Evolutionary conservation across 2,113 vertebrate species (phyloP), one percentile per base, ranked within the genome.

Genomic region (Sorex araneus): DNA sequence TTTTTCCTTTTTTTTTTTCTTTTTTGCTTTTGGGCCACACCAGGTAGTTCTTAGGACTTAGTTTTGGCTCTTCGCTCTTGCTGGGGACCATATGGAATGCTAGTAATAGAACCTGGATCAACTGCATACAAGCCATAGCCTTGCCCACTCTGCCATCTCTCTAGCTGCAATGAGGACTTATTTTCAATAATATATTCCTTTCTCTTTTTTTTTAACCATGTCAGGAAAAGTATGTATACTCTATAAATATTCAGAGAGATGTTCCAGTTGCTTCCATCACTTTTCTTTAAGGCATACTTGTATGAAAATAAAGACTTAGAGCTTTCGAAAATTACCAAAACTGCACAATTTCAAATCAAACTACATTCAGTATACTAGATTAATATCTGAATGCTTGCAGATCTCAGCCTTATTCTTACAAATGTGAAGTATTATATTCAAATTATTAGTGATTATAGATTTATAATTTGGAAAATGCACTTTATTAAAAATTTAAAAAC

Each of bases 211-310:
- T 40, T 50, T n/a, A 91, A 76, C n/a, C 66, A 82, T 63, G 12
- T 30, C 10, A 66, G 3, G 15, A 8, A 74, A 84, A 66, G 6
- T 54, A 34, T 36, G 84, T 66, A 77, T 8, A n/a, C 5, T 76
- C 43, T 25, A 90, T 89, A 74, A 32, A 77, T 89, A 91, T 89
- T 76, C 45, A 92, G 40, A 92, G 73, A 82, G 18, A 78, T 25
- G 85, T 73, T 8, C 32, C 30, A 25, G 82, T 40, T 85, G 23
- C 34, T 45, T 23, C 36, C 36, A 85, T 71, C 75, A 75, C 28
- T 92, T 30, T 79, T 47, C 43, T 90, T 21, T 66, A 66, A 18
- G 10, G 28, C 11, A 80, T 78, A 69, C 77, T 74, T 82, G 13
- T 81, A 75, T 75, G 45, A 94, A 94, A 79, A 50, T 50, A 82